A percentile compares a stretch with the other conserved stretches of the same genome.
Conservation (phyloP, 2,113 vertebrate genomes). For the Lophura nycthemera region DNA sequence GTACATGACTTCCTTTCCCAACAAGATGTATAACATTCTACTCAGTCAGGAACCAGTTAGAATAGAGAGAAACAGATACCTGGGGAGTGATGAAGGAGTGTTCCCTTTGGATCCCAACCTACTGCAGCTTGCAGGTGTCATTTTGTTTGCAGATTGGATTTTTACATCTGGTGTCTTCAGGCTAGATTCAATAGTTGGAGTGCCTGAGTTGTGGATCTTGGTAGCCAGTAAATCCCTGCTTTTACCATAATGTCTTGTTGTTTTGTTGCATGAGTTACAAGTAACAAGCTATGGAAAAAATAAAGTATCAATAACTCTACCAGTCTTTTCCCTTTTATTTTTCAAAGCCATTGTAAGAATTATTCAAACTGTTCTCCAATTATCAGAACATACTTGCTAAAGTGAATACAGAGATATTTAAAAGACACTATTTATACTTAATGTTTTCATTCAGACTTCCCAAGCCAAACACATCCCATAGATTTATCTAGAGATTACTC, state of each 20-base stretch:
- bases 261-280: slow-evolving; percentile 88
- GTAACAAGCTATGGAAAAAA: slow-evolving; percentile 85
- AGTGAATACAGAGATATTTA: not conserved
- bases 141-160: slow-evolving; percentile 64
- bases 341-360: slow-evolving; percentile 11
- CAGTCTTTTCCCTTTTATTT: not conserved
- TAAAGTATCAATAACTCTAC: not conserved
- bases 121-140: slow-evolving; percentile 29
- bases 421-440: not conserved
- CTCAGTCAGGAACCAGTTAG: not conserved
- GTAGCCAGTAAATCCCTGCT: slow-evolving; percentile 80
- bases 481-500: not conserved
- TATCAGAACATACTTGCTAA: not conserved
- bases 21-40: not conserved
- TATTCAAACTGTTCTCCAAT: not conserved
- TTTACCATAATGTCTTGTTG: slow-evolving; percentile 81
- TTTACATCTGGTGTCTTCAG: slow-evolving; percentile 67
- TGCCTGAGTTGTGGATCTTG: slow-evolving; percentile 52
- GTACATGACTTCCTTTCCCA: not conserved
- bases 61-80: slow-evolving; percentile 64
- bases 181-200: slow-evolving; percentile 60
- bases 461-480: not conserved
- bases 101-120: slow-evolving; percentile 66
- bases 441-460: not conserved
- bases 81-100: slow-evolving; percentile 66